phyloP scores from a whole-genome alignment of 1,140 invertebrate species.

The Rhopalosiphum padi region DNA sequence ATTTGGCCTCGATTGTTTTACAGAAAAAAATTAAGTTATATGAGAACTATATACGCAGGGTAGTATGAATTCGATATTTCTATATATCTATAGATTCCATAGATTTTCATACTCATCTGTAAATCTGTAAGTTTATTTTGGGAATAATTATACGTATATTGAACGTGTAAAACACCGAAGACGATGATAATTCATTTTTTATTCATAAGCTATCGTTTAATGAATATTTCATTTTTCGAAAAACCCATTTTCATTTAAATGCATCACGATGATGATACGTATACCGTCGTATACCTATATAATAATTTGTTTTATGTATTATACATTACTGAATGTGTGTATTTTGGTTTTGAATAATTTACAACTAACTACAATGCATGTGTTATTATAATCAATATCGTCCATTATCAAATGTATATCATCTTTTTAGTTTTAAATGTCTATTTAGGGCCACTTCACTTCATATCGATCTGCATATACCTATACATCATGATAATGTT shows the following conservation, averaged over 20 bases:
- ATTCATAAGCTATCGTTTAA: background rate
- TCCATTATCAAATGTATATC: background rate
- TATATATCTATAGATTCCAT: background rate
- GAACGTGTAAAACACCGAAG: background rate
- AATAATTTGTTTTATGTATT: background rate
- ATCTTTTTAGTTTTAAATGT: background rate
- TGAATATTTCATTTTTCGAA: background rate
- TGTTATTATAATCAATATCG: background rate
- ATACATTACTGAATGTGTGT: background rate
- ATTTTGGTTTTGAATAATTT: background rate
- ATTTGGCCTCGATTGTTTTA: background rate
- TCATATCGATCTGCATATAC: background rate
- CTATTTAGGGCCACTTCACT: background rate
- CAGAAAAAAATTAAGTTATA: background rate
- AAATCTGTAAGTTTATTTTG: background rate
- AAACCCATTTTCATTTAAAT: background rate
- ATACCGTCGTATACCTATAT: background rate
- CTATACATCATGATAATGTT: no score
- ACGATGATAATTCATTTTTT: constrained; percentile 3
- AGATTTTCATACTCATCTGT: background rate
- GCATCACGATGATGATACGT: background rate
- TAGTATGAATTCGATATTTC: background rate
- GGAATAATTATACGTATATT: background rate
- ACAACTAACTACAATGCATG: background rate
- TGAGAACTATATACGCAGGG: background rate